These are phyloP conservation scores for Caenorhabditis sp. DNA, from an alignment of 2,888 invertebrate genomes.

Conservation along the genomic window DNA sequence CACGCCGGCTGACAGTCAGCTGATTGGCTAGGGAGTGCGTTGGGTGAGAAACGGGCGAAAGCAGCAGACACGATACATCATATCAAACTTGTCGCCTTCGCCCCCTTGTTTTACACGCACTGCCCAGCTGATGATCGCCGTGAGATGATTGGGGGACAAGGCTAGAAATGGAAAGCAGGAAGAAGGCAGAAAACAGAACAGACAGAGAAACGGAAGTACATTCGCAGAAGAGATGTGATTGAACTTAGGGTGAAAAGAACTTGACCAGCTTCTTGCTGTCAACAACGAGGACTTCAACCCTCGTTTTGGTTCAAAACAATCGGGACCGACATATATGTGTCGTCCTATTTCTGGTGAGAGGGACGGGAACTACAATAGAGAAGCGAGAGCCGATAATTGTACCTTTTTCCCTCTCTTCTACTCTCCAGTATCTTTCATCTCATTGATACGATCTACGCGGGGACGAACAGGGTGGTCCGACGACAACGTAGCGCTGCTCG, in stretches of 20 bases:
- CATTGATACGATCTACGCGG: conserved; percentile 24
- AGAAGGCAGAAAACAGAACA: conserved; percentile 20
- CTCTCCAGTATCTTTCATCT: conserved; percentile 30
- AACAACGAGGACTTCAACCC: neutral
- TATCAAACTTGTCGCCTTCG: conserved; percentile 37
- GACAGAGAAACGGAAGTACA: conserved; percentile 6
- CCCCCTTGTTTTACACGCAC: conserved; percentile 25
- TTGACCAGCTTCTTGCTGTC: no score
- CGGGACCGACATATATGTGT: neutral
- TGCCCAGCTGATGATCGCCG: conserved; percentile 50
- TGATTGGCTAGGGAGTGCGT: conserved; percentile 42
- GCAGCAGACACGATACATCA: conserved; percentile 48
- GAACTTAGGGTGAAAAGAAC: neutral
- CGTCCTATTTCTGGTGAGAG: neutral
- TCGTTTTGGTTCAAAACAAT: neutral
- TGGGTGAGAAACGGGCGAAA: conserved; percentile 5
- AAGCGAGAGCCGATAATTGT: conserved; percentile 12
- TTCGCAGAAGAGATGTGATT: conserved; percentile 10
- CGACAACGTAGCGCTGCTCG: conserved; percentile 21
- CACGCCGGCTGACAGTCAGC: conserved; percentile 50
- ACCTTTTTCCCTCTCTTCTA: neutral
- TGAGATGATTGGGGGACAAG: conserved; percentile 30
- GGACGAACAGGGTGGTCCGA: neutral
- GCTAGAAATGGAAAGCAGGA: conserved; percentile 9
- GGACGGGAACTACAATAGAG: neutral